Percentiles rank a stretch among this genome's conserved stretches.
Conservation (phyloP, 2,113 vertebrate species). For the Paralichthys olivaceus region DNA sequence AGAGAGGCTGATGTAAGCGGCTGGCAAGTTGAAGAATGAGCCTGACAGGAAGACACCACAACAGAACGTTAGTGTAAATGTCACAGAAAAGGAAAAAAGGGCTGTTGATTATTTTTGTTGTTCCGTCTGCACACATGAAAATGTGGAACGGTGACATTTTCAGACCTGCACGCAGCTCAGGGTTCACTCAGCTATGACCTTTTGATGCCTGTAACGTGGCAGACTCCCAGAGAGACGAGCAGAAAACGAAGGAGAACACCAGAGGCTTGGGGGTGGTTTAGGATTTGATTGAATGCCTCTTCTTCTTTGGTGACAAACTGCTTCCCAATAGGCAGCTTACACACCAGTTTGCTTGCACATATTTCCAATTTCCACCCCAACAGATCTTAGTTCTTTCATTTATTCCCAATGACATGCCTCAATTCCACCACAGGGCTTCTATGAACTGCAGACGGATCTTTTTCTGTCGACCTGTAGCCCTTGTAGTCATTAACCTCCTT, state of each 20-base stretch:
- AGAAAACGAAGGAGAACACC: conserved; percentile 33
- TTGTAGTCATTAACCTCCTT: conserved; percentile 77
- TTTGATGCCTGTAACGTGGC: conserved; percentile 62
- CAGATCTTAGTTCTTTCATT: conserved; percentile 35
- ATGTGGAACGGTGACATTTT: conserved; percentile 67
- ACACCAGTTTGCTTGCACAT: conserved; percentile 17
- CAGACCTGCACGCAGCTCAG: conserved; percentile 42
- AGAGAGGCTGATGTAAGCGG: conserved; percentile 40
- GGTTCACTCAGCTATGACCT: conserved; percentile 70
- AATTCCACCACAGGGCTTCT: conserved; percentile 23
- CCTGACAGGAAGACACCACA: conserved; percentile 1
- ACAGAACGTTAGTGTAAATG: conserved; percentile 34
- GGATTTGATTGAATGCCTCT: conserved; percentile 53
- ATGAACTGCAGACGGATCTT: conserved; percentile 32
- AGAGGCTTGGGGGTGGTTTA: conserved; percentile 26
- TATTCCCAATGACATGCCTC: conserved; percentile 42
- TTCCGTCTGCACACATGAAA: conserved; percentile 43
- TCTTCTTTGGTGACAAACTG: conserved; percentile 46
- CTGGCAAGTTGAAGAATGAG: conserved; percentile 5
- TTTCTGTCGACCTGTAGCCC: conserved; percentile 34
- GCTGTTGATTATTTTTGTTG: conserved; percentile 30
- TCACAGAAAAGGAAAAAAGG: conserved; percentile 15
- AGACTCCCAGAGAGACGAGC: conserved; percentile 32
- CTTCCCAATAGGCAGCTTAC: conserved; percentile 21
- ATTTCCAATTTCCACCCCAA: background rate